Evolutionary conservation across 2,797 vertebrate species (phyloP), one percentile per base, ranked within the genome.

Genomic region (Heliangelus exortis): DNA sequence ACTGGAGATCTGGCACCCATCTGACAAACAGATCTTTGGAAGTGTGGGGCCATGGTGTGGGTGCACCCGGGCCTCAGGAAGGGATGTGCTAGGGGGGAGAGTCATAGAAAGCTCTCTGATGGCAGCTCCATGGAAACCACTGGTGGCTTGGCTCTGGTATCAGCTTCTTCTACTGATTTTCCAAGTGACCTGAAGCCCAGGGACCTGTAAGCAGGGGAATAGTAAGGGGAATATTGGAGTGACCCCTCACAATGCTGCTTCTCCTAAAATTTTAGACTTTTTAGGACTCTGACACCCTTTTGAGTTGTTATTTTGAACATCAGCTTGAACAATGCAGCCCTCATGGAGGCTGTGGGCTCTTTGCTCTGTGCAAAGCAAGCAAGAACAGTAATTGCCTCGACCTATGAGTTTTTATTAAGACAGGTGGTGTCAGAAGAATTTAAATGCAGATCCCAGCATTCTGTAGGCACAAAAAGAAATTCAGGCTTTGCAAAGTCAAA

Each of bases 401-500:
- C 89, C 77, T 50, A 34, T 22, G 59, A 67, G 55, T 39, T 94
- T 94, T 76, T 67, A 58, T 75, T 67, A 84, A 86, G 62, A 61
- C 36, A 87, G 58, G 62, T 67, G 48, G 51, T 28, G 31, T 57
- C 74, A 88, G 69, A 84, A 88, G 61, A 87, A 90, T 94, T 86
- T 82, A 86, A 92, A 92, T 94, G 92, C 91, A 93, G 86, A 87
- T 90, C 34, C 78, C 86, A 87, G 86, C 84, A 90, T 93, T 77
- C 71, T 93, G 33, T 71, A 45, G 71, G 71, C 84, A 84, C 78
- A 79, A 74, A 90, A 96, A 93, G 90, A 93, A 94, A 92, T 95
- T 73, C 76, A 86, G 88, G 78, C 73, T 94, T 93, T 92, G 79
- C 92, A 95, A 95, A 97, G 95, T 97, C 95, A 94, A 95, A 95